Evolutionary conservation across 2,888 invertebrate genomes (phyloP).

Genomic region (Phyto melanocephala): DNA sequence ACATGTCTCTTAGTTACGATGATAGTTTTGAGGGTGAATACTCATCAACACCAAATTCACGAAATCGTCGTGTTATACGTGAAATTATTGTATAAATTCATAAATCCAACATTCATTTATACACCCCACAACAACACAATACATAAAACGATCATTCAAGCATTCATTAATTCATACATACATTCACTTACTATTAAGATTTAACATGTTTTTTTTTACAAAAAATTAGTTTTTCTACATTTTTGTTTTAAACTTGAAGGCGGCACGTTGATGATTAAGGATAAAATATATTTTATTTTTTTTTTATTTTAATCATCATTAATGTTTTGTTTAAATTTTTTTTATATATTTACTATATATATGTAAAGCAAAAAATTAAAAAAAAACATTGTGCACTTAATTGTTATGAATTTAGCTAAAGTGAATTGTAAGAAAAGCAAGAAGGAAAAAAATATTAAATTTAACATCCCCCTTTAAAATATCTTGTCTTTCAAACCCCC

Average conservation of each 20-base stretch:
- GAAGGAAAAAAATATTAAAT: constrained; percentile 33
- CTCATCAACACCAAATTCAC: constrained; percentile 95
- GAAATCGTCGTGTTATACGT: constrained; percentile 93
- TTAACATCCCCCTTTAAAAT: not conserved
- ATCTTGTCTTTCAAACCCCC: too few relatives aligned
- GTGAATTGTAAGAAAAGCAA: constrained; percentile 42
- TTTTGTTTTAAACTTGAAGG: not conserved
- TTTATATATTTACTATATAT: not conserved
- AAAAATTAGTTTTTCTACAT: not conserved
- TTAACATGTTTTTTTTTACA: not conserved
- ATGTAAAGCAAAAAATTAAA: not conserved
- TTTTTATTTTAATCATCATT: not conserved
- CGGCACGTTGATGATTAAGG: constrained; percentile 5
- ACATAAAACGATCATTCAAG: constrained; percentile 1
- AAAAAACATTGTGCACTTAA: constrained; percentile 52
- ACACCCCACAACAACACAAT: not conserved
- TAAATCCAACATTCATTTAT: constrained; percentile 27
- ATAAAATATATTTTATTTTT: not conserved
- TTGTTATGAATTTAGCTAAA: constrained; percentile 62
- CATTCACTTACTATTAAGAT: constrained; percentile 23
- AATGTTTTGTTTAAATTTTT: constrained; percentile 3
- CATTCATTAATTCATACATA: not conserved
- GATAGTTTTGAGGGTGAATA: constrained; percentile 96
- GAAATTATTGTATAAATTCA: constrained; percentile 89
- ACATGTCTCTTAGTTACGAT: constrained; percentile 93